phyloP scores from a whole-genome alignment of 2,797 vertebrate species.

The Microchirus variegatus region DNA sequence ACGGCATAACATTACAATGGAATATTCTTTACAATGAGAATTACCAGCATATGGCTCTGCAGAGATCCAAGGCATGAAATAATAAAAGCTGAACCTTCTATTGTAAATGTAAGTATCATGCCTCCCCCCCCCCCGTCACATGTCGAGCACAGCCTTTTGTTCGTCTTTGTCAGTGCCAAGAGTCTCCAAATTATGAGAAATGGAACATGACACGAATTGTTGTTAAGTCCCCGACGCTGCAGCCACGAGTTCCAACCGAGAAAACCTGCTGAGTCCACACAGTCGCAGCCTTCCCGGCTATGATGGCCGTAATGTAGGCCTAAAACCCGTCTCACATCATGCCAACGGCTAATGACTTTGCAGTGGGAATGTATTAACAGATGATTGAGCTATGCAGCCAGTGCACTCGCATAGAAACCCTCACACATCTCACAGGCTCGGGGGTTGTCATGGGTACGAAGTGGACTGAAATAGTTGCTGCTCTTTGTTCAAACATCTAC shows the following conservation, averaged over 20 bases:
- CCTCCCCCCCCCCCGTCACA: not conserved
- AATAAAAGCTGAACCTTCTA: constrained; percentile 14
- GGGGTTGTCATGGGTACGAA: constrained; percentile 63
- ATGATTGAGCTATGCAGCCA: constrained; percentile 11
- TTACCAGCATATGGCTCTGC: constrained; percentile 9
- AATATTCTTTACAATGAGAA: constrained; percentile 51
- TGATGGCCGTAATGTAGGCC: too few relatives aligned
- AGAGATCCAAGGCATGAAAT: constrained; percentile 7
- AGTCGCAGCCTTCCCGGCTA: not conserved
- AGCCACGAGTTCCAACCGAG: not conserved
- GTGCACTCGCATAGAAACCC: not conserved
- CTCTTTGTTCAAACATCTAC: constrained; percentile 52
- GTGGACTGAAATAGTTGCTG: constrained; percentile 53
- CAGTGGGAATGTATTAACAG: constrained; percentile 20
- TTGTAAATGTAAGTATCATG: constrained; percentile 3
- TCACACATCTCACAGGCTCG: constrained; percentile 6
- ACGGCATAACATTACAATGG: constrained; percentile 48
- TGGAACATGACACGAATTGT: not conserved
- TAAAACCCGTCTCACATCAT: constrained; percentile 8
- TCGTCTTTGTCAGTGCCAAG: not conserved
- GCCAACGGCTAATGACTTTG: constrained; percentile 14
- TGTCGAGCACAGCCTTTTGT: not conserved
- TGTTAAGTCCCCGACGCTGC: too few relatives aligned
- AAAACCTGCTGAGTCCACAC: constrained; percentile 14
- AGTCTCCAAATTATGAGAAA: not conserved